These are phyloP conservation scores for Bubo scandiacus DNA, from an alignment of 2,113 vertebrate species.

Conservation along the genomic window DNA sequence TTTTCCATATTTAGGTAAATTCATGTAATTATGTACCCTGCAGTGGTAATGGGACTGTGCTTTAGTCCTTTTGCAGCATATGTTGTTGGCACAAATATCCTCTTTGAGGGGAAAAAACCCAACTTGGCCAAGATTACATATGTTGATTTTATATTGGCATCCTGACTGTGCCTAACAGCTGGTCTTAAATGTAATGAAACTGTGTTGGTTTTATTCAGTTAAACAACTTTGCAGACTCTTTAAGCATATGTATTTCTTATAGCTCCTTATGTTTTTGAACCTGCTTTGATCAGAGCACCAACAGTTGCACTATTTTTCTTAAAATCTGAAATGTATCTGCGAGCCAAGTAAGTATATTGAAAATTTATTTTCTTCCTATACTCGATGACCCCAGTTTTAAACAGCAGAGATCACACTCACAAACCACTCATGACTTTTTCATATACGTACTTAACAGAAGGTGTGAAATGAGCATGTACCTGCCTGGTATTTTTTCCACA, in stretches of 20 bases:
- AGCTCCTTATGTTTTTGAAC: neutral
- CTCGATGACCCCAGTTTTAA: neutral
- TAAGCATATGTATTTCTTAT: neutral
- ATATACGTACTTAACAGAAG: neutral
- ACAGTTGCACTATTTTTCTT: neutral
- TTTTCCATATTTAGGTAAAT: constrained; percentile 84
- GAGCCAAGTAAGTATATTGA: neutral
- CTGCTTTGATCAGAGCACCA: neutral
- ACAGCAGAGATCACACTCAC: neutral
- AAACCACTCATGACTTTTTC: neutral
- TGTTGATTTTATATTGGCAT: constrained; percentile 65
- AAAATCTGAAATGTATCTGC: neutral
- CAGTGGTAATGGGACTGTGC: constrained; percentile 66
- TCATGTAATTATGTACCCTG: constrained; percentile 76
- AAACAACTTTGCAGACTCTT: constrained; percentile 48
- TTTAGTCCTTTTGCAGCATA: constrained; percentile 62
- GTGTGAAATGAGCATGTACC: neutral
- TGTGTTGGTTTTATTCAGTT: constrained; percentile 34
- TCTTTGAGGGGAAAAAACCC: constrained; percentile 24
- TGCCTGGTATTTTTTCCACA: neutral
- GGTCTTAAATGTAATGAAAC: constrained; percentile 41
- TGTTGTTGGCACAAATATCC: constrained; percentile 62
- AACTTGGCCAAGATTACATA: constrained; percentile 56
- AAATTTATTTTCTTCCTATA: neutral
- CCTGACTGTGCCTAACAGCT: constrained; percentile 56